Evolutionary conservation across 1,140 invertebrate species (phyloP), one percentile per base, ranked within the genome.

Genomic region (Lethocerus indicus): DNA sequence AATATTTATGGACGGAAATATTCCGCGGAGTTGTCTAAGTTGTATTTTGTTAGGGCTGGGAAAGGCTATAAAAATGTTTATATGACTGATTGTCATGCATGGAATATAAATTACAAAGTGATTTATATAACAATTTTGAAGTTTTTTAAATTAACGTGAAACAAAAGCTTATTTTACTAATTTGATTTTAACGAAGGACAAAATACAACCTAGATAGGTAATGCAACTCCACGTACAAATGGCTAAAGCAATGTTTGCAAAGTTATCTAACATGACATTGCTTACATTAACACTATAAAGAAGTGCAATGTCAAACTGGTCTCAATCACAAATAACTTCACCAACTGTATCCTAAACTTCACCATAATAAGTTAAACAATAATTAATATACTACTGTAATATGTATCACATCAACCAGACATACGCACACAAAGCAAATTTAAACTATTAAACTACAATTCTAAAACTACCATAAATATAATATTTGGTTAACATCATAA

Each of bases 1-100:
- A 51, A 42, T 26, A 46, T 39, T 50, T 46, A 53, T 56, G 54
- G 54, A 56, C 54, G 54, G 54, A 56, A 53, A 51, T 51, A 51
- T 54, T 56, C 54, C 54, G 52, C 54, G 54, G 52, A 51, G 49
- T 35, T 44, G 42, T 28, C 42, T 44, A 44, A n/a, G n/a, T n/a
- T n/a, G n/a, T n/a, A n/a, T n/a, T n/a, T n/a, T n/a, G n/a, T n/a
- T n/a, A n/a, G n/a, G n/a, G n/a, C n/a, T n/a, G n/a, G n/a, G n/a
- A n/a, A n/a, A n/a, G n/a, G n/a, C n/a, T n/a, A n/a, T n/a, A n/a
- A n/a, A n/a, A n/a, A n/a, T n/a, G n/a, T n/a, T n/a, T n/a, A n/a
- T n/a, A n/a, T n/a, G n/a, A n/a, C n/a, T n/a, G n/a, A n/a, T n/a
- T n/a, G n/a, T n/a, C n/a, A n/a, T n/a, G n/a, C n/a, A n/a, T n/a